Conservation (phyloP, 64 coral and sea anemone genomes). For the Montipora cactus region DNA sequence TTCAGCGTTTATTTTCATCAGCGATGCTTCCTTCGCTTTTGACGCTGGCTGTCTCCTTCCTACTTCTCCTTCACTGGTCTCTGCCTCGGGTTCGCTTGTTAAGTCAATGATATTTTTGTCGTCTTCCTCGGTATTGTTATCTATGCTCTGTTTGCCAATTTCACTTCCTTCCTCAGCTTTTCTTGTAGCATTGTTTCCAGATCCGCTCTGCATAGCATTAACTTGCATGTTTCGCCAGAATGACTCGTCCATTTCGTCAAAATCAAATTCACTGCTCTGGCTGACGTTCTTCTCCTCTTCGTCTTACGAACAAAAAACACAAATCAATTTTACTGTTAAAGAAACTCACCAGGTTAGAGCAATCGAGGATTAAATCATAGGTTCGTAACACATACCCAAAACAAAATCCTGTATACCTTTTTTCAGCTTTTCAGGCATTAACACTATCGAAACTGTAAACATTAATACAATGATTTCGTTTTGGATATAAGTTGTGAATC, state of each 20-base stretch:
- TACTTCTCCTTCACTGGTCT: neutral
- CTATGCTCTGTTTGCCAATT: neutral
- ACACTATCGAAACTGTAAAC: too few relatives aligned
- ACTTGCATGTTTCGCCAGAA: constrained; percentile 27
- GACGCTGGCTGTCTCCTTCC: neutral
- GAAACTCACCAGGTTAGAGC: too few relatives aligned
- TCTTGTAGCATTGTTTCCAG: neutral
- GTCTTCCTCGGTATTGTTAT: neutral
- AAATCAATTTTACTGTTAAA: too few relatives aligned
- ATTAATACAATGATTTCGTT: too few relatives aligned
- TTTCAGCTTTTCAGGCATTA: too few relatives aligned
- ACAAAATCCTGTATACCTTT: too few relatives aligned
- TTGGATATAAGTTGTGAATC: too few relatives aligned
- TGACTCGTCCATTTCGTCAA: constrained; percentile 39
- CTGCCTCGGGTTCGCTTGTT: constrained; percentile 40
- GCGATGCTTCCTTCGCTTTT: neutral
- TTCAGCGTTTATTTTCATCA: neutral
- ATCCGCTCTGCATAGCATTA: neutral
- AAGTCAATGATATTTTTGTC: constrained; percentile 24
- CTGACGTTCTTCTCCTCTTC: constrained; percentile 31
- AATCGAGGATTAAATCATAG: too few relatives aligned
- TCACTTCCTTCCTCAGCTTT: neutral
- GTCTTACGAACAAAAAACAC: neutral
- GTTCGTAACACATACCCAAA: too few relatives aligned
- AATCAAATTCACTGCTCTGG: constrained; percentile 55